Evolutionary conservation across 2,888 invertebrate species (phyloP).

Genomic region (Orchesella flavescens): DNA sequence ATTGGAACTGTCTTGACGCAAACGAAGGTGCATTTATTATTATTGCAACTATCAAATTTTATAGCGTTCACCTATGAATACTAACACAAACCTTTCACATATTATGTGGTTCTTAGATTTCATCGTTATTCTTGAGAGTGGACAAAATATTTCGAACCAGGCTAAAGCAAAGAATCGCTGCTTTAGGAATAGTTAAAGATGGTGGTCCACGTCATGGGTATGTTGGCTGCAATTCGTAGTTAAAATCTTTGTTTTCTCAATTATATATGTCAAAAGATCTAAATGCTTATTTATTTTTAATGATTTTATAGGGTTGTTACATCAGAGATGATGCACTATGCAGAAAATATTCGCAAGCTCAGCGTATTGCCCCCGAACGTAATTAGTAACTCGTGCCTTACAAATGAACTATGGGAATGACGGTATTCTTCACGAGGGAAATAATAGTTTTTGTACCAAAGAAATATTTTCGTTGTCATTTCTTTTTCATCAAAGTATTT

Average conservation of each 20-base stretch:
- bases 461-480: neutral
- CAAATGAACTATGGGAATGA: slow-evolving; percentile 71
- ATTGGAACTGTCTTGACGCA: slow-evolving; percentile 70
- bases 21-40: slow-evolving; percentile 63
- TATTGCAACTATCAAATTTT: neutral
- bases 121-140: slow-evolving; percentile 83
- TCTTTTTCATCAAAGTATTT: neutral
- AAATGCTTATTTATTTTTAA: no score
- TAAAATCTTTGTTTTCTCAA: slow-evolving; percentile 13
- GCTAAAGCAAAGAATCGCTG: slow-evolving; percentile 86
- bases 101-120: slow-evolving; percentile 76
- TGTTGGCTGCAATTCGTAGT: slow-evolving; percentile 50
- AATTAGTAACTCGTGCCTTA: slow-evolving; percentile 70
- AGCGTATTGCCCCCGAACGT: slow-evolving; percentile 83
- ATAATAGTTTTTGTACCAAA: no score
- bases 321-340: slow-evolving; percentile 91
- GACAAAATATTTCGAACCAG: slow-evolving; percentile 91
- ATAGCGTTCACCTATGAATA: neutral
- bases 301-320: slow-evolving; percentile 82
- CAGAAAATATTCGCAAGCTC: slow-evolving; percentile 87
- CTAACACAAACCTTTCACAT: neutral
- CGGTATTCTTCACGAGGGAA: neutral
- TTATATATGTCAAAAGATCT: neutral
- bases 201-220: slow-evolving; percentile 96
- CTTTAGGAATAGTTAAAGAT: slow-evolving; percentile 92